Percentiles rank a stretch among this genome's conserved stretches.
Evolutionary conservation across 1,140 invertebrate species (phyloP).

Genomic region (Camponotus pennsylvanicus): DNA sequence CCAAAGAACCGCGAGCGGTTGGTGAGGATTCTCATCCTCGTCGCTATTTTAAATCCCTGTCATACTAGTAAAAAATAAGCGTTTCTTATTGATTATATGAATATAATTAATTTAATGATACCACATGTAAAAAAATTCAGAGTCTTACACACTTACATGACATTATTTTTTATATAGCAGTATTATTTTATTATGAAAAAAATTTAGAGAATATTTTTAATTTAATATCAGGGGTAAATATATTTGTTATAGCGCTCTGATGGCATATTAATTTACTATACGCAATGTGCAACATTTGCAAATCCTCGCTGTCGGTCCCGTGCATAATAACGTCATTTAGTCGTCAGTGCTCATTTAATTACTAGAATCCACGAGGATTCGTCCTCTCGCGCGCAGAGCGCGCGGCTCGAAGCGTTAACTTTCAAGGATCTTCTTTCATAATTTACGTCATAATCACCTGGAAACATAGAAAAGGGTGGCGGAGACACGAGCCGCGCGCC

Average conservation of each 20-base stretch:
- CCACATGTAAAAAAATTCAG: background rate
- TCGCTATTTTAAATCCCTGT: background rate
- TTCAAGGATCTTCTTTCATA: slow-evolving; percentile 79
- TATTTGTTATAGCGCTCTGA: slow-evolving; percentile 37
- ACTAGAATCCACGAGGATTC: slow-evolving; percentile 63
- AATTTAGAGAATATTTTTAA: background rate
- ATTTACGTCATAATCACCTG: slow-evolving; percentile 83
- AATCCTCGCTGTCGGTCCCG: slow-evolving; percentile 20
- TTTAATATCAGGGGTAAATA: background rate
- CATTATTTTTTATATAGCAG: background rate
- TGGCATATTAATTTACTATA: slow-evolving; percentile 45
- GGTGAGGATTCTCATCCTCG: slow-evolving; percentile 20
- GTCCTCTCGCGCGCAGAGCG: slow-evolving; percentile 66
- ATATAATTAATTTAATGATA: background rate
- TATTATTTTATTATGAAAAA: background rate
- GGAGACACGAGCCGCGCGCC: slow-evolving; percentile 49
- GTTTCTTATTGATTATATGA: background rate
- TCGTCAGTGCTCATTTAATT: slow-evolving; percentile 68
- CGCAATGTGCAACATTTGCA: slow-evolving; percentile 39
- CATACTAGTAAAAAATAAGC: slow-evolving; percentile 5
- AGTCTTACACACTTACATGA: background rate
- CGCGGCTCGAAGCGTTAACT: slow-evolving; percentile 69
- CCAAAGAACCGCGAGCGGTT: slow-evolving; percentile 58
- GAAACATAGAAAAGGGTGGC: slow-evolving; percentile 72
- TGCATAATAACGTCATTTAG: slow-evolving; percentile 68